Evolutionary conservation across 2,113 vertebrate species (phyloP).

Genomic region (Hyaena hyaena): DNA sequence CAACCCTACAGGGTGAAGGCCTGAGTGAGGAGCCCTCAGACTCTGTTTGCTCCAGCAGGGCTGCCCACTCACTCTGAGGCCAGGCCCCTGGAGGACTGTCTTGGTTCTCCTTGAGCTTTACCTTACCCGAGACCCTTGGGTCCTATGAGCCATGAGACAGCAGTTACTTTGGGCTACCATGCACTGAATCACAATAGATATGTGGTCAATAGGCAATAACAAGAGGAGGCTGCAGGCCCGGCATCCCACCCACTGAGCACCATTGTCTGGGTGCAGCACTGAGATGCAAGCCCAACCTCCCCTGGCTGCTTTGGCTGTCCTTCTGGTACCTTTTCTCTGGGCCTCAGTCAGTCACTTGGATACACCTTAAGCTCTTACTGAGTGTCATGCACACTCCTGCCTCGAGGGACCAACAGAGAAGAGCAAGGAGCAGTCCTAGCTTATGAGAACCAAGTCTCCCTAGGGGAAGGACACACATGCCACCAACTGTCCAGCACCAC

Average conservation of each 20-base stretch:
- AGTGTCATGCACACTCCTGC: not conserved
- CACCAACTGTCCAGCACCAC: not conserved
- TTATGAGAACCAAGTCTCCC: not conserved
- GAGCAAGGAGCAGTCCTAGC: not conserved
- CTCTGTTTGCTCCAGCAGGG: not conserved
- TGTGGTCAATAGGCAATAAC: not conserved
- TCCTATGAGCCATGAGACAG: not conserved
- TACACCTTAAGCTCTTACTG: not conserved
- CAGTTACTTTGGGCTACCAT: not conserved
- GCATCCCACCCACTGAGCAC: not conserved
- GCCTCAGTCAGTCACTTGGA: not conserved
- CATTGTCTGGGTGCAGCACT: rapidly evolving
- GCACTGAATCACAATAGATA: not conserved
- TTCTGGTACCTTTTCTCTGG: not conserved
- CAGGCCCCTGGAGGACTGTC: not conserved
- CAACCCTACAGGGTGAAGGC: not conserved
- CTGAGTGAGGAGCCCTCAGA: not conserved
- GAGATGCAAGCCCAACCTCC: not conserved
- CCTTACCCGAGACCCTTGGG: not conserved
- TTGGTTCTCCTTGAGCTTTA: not conserved
- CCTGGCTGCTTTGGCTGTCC: not conserved
- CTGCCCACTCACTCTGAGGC: not conserved
- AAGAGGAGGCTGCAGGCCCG: not conserved
- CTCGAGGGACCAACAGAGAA: not conserved
- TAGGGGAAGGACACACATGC: not conserved